These are phyloP conservation scores for Nothocercus julius DNA, from an alignment of 2,113 vertebrate species.

Conservation along the genomic window DNA sequence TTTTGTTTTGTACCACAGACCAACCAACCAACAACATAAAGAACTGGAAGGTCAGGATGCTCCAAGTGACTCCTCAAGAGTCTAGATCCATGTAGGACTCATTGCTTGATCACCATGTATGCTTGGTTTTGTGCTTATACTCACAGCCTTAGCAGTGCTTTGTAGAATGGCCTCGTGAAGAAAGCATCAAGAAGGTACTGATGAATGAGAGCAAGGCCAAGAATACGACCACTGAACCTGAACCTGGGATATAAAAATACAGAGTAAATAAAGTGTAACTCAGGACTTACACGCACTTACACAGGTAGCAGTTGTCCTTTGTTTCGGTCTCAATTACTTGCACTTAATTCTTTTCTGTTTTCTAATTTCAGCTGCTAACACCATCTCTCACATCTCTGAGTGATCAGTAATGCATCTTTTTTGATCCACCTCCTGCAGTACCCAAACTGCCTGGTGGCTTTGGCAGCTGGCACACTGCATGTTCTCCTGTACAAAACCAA, in stretches of 20 bases:
- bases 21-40: not conserved
- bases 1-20: not conserved
- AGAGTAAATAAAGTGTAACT: not conserved
- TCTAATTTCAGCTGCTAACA: not conserved
- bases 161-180: conserved; percentile 98
- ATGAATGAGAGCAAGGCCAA: conserved; percentile 96
- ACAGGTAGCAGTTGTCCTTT: not conserved
- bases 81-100: not conserved
- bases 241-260: conserved; percentile 84
- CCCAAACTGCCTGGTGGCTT: not conserved
- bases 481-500: not conserved
- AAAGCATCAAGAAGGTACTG: conserved; percentile 98
- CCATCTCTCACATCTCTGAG: not conserved
- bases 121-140: conserved; percentile 24
- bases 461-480: not conserved
- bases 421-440: not conserved
- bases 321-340: not conserved
- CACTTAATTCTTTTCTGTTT: not conserved
- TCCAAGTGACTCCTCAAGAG: fast-evolving
- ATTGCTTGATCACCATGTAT: not conserved
- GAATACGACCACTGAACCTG: conserved; percentile 95
- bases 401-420: not conserved
- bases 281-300: not conserved
- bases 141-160: conserved; percentile 94
- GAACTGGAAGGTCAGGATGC: not conserved